These are phyloP conservation scores for Synaphobranchus kaupii DNA, from an alignment of 2,797 vertebrate species.

Conservation along the genomic window DNA sequence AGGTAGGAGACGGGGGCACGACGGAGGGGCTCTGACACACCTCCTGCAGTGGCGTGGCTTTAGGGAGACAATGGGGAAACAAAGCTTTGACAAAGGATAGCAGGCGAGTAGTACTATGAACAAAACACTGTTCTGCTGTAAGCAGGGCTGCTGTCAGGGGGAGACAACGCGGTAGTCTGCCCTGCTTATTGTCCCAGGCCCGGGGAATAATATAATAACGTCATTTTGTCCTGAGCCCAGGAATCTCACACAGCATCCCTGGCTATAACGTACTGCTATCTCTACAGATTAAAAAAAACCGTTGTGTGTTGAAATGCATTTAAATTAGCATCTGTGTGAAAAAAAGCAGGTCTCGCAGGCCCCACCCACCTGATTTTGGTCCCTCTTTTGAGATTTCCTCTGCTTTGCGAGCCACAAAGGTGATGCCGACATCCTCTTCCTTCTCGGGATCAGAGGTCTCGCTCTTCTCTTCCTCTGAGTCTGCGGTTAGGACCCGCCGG, in stretches of 20 bases:
- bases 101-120: too few relatives aligned
- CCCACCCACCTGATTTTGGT: conserved; percentile 76
- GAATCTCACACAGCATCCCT: too few relatives aligned
- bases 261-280: not conserved
- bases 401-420: conserved; percentile 83
- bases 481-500: conserved; percentile 60
- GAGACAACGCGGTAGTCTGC: too few relatives aligned
- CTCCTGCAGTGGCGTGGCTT: conserved; percentile 73
- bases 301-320: not conserved
- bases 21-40: conserved; percentile 76
- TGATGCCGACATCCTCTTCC: conserved; percentile 90
- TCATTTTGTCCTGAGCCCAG: too few relatives aligned
- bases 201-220: too few relatives aligned
- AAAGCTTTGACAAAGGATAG: conserved; percentile 1
- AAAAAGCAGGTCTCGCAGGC: not conserved
- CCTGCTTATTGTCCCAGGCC: too few relatives aligned
- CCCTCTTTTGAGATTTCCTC: conserved; percentile 80
- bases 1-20: conserved; percentile 75
- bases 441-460: conserved; percentile 80
- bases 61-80: conserved; percentile 13
- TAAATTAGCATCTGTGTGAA: not conserved
- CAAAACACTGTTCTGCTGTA: not conserved
- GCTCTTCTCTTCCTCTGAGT: conserved; percentile 75
- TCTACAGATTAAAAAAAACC: not conserved
- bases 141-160: too few relatives aligned